Evolutionary conservation across 2,797 vertebrate genomes (phyloP).

Genomic region (Atherinosoma microstoma): DNA sequence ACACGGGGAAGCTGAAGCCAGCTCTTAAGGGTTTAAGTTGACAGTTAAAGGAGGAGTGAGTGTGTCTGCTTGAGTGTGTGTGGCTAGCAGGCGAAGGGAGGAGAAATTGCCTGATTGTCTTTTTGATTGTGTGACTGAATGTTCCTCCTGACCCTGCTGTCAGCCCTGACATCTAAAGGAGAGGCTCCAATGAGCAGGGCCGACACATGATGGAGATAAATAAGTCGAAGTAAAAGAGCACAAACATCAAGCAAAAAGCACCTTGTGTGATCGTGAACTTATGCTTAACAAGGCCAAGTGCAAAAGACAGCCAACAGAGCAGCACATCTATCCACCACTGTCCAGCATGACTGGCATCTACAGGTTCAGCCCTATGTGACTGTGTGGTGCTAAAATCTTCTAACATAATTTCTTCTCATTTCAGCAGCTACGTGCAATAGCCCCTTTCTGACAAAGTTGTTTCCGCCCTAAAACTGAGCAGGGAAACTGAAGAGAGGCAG

Average conservation of each 20-base stretch:
- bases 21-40: constrained; percentile 57
- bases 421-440: constrained; percentile 69
- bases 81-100: constrained; percentile 12
- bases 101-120: constrained; percentile 40
- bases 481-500: constrained; percentile 36
- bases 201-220: constrained; percentile 25
- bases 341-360: constrained; percentile 55
- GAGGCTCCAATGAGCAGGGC: constrained; percentile 6
- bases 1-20: constrained; percentile 48
- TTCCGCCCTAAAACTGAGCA: constrained; percentile 35
- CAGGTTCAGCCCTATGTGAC: constrained; percentile 67
- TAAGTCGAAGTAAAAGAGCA: constrained; percentile 18
- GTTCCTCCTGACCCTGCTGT: constrained; percentile 60
- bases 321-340: constrained; percentile 45
- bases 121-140: constrained; percentile 48
- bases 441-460: constrained; percentile 21
- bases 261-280: constrained; percentile 17
- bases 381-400: constrained; percentile 74
- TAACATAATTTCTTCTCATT: constrained; percentile 77
- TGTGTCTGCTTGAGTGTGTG: constrained; percentile 29
- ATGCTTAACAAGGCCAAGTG: constrained; percentile 20
- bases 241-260: constrained; percentile 16
- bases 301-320: constrained; percentile 50
- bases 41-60: constrained; percentile 41
- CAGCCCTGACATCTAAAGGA: constrained; percentile 32